Conservation (phyloP, 2,888 invertebrate species). For the Lasioglossum morio region DNA sequence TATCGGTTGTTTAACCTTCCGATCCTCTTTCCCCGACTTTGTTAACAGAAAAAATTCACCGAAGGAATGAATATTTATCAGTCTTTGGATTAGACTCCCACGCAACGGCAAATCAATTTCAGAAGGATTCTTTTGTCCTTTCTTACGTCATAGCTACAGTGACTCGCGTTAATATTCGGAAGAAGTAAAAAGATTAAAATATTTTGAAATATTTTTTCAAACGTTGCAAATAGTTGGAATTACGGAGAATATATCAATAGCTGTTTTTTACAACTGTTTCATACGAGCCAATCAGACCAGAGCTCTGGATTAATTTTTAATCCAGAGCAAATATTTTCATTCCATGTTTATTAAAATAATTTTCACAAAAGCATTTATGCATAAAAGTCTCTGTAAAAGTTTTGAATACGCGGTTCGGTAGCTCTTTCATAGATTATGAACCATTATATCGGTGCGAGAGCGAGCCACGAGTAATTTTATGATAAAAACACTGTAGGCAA, state of each 20-base stretch:
- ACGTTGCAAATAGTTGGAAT: background rate
- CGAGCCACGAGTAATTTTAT: too few species aligned
- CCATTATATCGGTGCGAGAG: too few species aligned
- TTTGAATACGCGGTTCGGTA: background rate
- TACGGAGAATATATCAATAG: background rate
- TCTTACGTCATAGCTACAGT: background rate
- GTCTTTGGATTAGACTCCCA: slow-evolving; percentile 40
- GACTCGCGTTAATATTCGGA: too few species aligned
- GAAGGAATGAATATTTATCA: slow-evolving; percentile 48
- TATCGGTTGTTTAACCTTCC: slow-evolving; percentile 49
- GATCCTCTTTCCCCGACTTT: slow-evolving; percentile 30
- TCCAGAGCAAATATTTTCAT: too few species aligned
- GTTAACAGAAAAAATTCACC: slow-evolving; percentile 32
- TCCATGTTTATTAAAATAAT: background rate
- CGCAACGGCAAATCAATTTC: background rate
- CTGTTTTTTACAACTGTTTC: too few species aligned
- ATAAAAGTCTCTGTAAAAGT: too few species aligned
- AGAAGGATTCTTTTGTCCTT: background rate
- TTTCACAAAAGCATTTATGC: background rate
- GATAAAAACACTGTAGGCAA: background rate
- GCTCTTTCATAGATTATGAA: background rate
- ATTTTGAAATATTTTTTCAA: background rate
- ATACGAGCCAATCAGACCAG: background rate
- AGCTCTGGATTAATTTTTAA: too few species aligned
- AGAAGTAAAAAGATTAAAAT: too few species aligned